Conservation (phyloP, 2,797 vertebrate species). For the Streptopelia turtur region DNA sequence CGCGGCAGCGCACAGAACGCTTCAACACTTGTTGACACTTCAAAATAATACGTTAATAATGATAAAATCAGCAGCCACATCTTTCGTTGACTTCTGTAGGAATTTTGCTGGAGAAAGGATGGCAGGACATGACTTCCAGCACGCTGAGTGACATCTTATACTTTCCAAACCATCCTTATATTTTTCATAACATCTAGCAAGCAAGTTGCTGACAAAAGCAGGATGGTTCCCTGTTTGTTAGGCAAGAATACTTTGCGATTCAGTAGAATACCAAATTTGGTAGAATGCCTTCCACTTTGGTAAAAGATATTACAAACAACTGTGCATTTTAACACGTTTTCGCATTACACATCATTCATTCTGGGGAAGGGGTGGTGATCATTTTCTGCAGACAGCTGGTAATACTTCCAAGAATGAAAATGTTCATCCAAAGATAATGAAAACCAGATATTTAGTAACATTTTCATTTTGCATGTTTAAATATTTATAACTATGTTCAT, state of each 20-base stretch:
- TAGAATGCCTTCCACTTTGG: constrained; percentile 63
- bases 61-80: not conserved
- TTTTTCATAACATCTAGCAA: constrained; percentile 49
- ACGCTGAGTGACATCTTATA: constrained; percentile 9
- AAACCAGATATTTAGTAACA: constrained; percentile 79
- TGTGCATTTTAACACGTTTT: constrained; percentile 61
- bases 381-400: constrained; percentile 57
- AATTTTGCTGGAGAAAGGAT: not conserved
- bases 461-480: constrained; percentile 82
- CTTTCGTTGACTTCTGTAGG: constrained; percentile 42
- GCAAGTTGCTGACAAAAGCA: constrained; percentile 59
- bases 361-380: constrained; percentile 20
- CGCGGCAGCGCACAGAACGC: not conserved
- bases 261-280: constrained; percentile 72
- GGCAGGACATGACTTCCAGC: not conserved
- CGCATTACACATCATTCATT: constrained; percentile 32
- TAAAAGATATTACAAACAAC: constrained; percentile 56
- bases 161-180: constrained; percentile 39
- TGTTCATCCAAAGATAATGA: constrained; percentile 73
- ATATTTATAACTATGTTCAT: constrained; percentile 79
- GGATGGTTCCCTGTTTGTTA: constrained; percentile 22
- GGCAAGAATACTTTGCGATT: constrained; percentile 11
- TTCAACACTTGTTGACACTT: constrained; percentile 19
- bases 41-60: not conserved
- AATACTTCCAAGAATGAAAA: constrained; percentile 70